Evolutionary conservation across 2,888 invertebrate genomes (phyloP).

Genomic region (Erebia ligea): DNA sequence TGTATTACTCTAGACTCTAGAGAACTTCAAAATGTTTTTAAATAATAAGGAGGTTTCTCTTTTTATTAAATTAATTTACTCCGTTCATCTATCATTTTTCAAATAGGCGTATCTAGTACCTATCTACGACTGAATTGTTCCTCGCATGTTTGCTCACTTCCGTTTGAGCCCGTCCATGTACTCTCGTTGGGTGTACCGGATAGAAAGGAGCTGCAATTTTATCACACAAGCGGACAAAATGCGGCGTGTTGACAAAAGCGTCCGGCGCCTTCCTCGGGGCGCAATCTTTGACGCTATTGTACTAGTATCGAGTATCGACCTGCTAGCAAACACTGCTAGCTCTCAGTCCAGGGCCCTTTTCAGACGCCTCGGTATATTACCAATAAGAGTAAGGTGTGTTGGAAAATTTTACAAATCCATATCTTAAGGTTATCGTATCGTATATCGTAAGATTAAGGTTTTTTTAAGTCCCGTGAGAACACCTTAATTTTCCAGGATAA

Average conservation of each 20-base stretch:
- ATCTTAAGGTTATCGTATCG: too few species aligned
- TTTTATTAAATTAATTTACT: not conserved
- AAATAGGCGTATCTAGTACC: slow-evolving; percentile 14
- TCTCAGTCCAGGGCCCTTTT: slow-evolving; percentile 19
- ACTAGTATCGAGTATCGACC: slow-evolving; percentile 36
- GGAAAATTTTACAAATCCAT: too few species aligned
- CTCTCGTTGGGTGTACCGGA: slow-evolving; percentile 24
- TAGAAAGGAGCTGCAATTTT: slow-evolving; percentile 39
- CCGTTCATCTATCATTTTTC: not conserved
- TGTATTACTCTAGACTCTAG: too few species aligned
- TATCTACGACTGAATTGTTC: slow-evolving; percentile 9
- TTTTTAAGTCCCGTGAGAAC: too few species aligned
- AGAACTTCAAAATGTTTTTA: too few species aligned
- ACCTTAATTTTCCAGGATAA: too few species aligned
- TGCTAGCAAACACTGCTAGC: slow-evolving; percentile 25
- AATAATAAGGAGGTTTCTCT: too few species aligned
- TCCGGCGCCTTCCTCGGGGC: slow-evolving; percentile 35
- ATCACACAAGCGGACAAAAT: slow-evolving; percentile 38
- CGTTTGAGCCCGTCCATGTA: slow-evolving; percentile 17
- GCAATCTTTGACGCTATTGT: slow-evolving; percentile 34
- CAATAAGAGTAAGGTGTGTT: not conserved
- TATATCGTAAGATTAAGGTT: too few species aligned
- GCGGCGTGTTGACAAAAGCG: slow-evolving; percentile 40
- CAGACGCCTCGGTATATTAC: slow-evolving; percentile 11
- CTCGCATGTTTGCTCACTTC: slow-evolving; percentile 20